A percentile compares a stretch with the other conserved stretches of the same genome.
Evolutionary conservation across 2,113 vertebrate genomes (phyloP).

Genomic region (Microtus richardsoni): DNA sequence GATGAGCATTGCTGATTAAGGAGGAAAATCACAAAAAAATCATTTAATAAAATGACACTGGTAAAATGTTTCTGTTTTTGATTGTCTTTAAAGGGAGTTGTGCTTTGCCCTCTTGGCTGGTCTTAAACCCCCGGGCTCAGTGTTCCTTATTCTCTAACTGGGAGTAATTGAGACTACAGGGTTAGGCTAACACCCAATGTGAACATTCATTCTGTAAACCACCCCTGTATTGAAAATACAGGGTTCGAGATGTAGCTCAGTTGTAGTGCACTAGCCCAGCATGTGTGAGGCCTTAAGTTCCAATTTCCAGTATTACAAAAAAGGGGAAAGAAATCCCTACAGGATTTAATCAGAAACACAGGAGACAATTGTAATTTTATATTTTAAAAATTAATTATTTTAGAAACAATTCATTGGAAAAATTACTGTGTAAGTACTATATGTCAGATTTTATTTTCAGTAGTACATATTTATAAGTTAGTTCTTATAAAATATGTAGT

Average conservation of each 20-base stretch:
- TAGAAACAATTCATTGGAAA: no score
- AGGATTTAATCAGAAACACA: constrained; percentile 14
- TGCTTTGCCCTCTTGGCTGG: background rate
- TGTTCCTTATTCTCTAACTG: background rate
- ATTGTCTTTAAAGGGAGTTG: background rate
- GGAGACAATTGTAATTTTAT: background rate
- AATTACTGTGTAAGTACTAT: background rate
- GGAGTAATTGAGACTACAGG: background rate
- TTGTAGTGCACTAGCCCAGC: background rate
- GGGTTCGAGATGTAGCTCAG: background rate
- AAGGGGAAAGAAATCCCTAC: background rate
- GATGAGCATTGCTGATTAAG: background rate
- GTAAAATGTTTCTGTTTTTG: background rate
- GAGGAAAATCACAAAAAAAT: constrained; percentile 20
- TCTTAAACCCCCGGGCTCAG: background rate
- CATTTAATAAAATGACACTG: constrained; percentile 12
- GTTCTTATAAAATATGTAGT: background rate
- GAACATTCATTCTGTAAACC: constrained; percentile 19
- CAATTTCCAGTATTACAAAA: background rate
- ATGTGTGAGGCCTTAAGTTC: background rate
- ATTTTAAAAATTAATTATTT: no score
- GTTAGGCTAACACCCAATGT: background rate
- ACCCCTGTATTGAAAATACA: constrained; percentile 28
- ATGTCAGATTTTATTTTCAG: background rate
- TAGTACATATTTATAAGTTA: background rate